phyloP scores from a whole-genome alignment of 2,888 invertebrate genomes.

The Drosophila helvetica region DNA sequence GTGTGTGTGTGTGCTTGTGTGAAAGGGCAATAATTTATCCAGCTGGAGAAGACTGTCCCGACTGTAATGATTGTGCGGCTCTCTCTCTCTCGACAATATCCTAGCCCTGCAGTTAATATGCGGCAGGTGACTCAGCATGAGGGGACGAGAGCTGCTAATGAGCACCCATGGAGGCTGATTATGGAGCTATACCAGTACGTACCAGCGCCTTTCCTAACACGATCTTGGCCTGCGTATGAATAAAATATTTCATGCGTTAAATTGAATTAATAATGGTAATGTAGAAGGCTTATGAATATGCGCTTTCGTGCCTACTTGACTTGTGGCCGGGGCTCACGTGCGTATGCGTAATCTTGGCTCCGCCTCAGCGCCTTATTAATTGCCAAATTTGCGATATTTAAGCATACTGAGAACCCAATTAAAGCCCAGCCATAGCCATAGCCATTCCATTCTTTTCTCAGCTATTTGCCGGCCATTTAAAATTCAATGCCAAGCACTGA shows the following conservation, averaged over 20 bases:
- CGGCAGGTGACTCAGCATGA: conserved; percentile 67
- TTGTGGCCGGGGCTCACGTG: conserved; percentile 44
- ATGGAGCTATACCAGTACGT: conserved; percentile 8
- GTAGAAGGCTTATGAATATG: conserved; percentile 65
- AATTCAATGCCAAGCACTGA: conserved; percentile 27
- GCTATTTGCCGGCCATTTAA: conserved; percentile 35
- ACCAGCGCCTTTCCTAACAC: conserved; percentile 8
- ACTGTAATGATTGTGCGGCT: conserved; percentile 60
- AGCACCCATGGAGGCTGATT: conserved; percentile 57
- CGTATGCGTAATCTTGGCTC: conserved; percentile 53
- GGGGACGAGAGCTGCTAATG: conserved; percentile 57
- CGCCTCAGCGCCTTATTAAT: conserved; percentile 61
- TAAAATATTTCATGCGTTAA: conserved; percentile 75
- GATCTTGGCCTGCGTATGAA: conserved; percentile 52
- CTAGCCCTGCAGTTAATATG: conserved; percentile 78
- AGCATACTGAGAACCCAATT: conserved; percentile 53
- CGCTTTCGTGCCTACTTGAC: conserved; percentile 55
- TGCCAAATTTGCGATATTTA: conserved; percentile 63
- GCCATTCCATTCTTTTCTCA: conserved; percentile 15
- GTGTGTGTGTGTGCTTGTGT: conserved; percentile 1
- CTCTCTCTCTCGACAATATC: conserved; percentile 49
- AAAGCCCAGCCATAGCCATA: conserved; percentile 44
- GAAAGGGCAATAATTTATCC: conserved; percentile 55
- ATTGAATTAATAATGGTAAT: conserved; percentile 79
- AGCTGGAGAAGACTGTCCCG: conserved; percentile 39